Evolutionary conservation across 2,888 invertebrate species (phyloP), one percentile per base, ranked within the genome.

Genomic region (Pandemis cinnamomeana): DNA sequence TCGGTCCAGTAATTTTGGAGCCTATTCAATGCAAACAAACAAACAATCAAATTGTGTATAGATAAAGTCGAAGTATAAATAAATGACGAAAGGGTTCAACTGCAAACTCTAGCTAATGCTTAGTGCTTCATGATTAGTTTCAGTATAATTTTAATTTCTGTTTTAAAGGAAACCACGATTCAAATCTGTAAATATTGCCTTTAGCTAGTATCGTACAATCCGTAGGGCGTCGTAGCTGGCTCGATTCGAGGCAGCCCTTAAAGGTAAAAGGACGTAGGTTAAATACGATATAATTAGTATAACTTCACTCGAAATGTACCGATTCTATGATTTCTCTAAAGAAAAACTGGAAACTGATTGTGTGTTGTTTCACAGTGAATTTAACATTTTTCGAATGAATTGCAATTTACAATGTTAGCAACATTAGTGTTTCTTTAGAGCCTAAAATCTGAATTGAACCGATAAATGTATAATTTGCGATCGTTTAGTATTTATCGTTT

Each of bases 361-460:
- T 46, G 10, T 46, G 53, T 20, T 15, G 15, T 3, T 20, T 20
- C 20, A 55, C 20, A 55, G 55, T 7, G 20, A 55, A 20, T 5
- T 53, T 13, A 51, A 66, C 66, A 66, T 60, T 51, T 67, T 61
- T 64, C 60, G 48, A 53, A 13, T 62, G 42, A 44, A 68, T 63
- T 72, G 20, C 1, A 20, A 20, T 20, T 13, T 53, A 68, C 55
- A 55, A 62, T 53, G 46, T 42, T 15, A 36, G 15, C 27, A 48
- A 7, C 7, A 27, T 15, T 46, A 72, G 67, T 72, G 62, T 72
- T 72, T 67, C 67, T 62, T 68, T 53, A 15, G 72, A 72, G 72
- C n/a, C 55, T 68, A 55, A 53, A 13, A 61, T 53, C n/a, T 44
- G 20, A 42, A 10, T 44, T 42, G 20, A 36, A 67, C 61, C 42